Conservation (phyloP, 2,888 invertebrate genomes). For the Ectemnius lituratus region DNA sequence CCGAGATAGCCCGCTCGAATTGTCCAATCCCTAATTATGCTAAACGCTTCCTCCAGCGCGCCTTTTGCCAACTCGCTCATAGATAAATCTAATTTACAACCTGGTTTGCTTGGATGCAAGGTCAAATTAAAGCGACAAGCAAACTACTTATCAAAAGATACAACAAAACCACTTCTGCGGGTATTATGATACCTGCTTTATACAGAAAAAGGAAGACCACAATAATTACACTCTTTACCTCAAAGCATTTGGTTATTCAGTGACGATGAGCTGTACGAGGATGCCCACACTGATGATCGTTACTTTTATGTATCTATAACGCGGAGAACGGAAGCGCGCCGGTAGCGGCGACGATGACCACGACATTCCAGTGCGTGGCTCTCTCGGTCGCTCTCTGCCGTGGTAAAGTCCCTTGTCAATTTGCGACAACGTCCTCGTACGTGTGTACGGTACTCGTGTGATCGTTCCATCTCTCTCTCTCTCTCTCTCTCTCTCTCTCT, state of each 20-base stretch:
- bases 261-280: not conserved
- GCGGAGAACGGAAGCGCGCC: slow-evolving; percentile 75
- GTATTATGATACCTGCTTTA: too few species aligned
- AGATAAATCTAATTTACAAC: slow-evolving; percentile 4
- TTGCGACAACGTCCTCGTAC: slow-evolving; percentile 39
- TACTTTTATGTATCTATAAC: slow-evolving; percentile 76
- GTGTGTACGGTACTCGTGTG: not conserved
- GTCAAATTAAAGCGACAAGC: not conserved
- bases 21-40: slow-evolving; percentile 3
- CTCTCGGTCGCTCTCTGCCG: slow-evolving; percentile 38
- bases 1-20: not conserved
- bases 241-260: too few species aligned
- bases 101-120: not conserved
- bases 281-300: slow-evolving; percentile 14
- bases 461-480: slow-evolving; percentile 35
- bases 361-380: slow-evolving; percentile 55
- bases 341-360: slow-evolving; percentile 57
- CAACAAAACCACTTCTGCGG: not conserved
- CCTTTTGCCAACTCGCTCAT: not conserved
- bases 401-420: slow-evolving; percentile 48
- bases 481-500: slow-evolving; percentile 41
- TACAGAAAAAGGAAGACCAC: too few species aligned
- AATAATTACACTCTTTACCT: not conserved
- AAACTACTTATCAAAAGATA: not conserved
- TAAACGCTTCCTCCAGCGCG: slow-evolving; percentile 1